These are phyloP conservation scores for Sula dactylatra DNA, from an alignment of 2,113 vertebrate species.

Conservation along the genomic window DNA sequence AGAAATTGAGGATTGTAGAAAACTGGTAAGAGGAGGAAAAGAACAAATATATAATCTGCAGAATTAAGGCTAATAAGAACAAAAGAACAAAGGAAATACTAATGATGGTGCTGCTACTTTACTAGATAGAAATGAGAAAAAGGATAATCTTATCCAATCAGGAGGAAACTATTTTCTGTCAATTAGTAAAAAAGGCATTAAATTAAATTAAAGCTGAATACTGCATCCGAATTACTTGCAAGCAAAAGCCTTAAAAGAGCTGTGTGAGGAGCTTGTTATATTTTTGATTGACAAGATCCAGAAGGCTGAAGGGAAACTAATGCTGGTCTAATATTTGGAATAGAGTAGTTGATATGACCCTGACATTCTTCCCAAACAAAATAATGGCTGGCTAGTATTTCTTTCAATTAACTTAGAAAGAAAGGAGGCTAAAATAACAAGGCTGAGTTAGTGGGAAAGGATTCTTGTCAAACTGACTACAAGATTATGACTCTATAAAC, in stretches of 20 bases:
- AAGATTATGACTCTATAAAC: neutral
- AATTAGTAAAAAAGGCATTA: neutral
- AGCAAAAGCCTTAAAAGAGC: neutral
- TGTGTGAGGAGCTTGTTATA: neutral
- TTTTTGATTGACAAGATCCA: neutral
- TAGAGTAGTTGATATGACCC: neutral
- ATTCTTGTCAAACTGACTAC: neutral
- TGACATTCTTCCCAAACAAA: neutral
- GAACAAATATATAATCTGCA: neutral
- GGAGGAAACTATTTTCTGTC: neutral
- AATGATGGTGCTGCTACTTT: neutral
- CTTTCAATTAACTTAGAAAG: slow-evolving; percentile 26
- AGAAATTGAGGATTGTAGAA: neutral
- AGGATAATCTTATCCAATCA: neutral
- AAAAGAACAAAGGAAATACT: neutral
- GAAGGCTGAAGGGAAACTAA: neutral
- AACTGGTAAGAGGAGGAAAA: neutral
- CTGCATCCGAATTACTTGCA: neutral
- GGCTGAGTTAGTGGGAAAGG: neutral
- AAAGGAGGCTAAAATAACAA: slow-evolving; percentile 53
- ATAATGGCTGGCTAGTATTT: neutral
- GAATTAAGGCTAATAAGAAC: neutral
- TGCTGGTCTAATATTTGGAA: neutral
- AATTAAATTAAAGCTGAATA: neutral
- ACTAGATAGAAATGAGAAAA: neutral